Percentiles rank a stretch among this genome's conserved stretches.
Conservation (phyloP, 2,888 invertebrate genomes). For the Poecilobothrus nobilitatus region DNA sequence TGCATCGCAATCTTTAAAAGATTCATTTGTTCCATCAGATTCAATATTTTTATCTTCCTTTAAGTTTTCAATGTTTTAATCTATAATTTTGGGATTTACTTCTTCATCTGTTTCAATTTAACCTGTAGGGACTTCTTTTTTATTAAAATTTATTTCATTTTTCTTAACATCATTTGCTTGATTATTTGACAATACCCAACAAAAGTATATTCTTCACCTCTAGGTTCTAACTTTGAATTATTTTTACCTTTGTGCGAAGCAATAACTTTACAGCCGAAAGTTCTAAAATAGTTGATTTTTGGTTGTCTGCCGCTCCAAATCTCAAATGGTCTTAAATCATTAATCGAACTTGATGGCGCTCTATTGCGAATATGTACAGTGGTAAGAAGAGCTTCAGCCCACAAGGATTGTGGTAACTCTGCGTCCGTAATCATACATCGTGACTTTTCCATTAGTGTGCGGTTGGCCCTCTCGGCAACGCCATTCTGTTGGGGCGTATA, state of each 20-base stretch:
- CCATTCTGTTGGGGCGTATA: conserved; percentile 28
- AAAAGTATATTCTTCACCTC: conserved; percentile 14
- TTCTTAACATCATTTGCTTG: neutral
- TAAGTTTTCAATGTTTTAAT: neutral
- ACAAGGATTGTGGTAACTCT: conserved; percentile 25
- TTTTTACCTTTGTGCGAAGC: conserved; percentile 13
- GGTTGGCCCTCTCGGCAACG: conserved; percentile 26
- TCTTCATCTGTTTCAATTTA: neutral
- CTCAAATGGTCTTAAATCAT: conserved; percentile 17
- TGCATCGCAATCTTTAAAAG: no score
- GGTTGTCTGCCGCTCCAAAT: conserved; percentile 14
- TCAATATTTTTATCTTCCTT: no score
- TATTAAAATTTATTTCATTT: neutral
- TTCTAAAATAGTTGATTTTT: conserved; percentile 11
- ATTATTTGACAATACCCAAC: conserved; percentile 14
- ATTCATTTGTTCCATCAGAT: no score
- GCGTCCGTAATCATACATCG: conserved; percentile 27
- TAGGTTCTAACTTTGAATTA: conserved; percentile 15
- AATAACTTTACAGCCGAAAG: conserved; percentile 16
- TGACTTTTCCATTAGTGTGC: conserved; percentile 25
- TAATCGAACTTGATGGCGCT: conserved; percentile 12
- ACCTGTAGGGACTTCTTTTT: neutral
- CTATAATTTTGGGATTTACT: neutral
- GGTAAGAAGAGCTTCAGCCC: conserved; percentile 29
- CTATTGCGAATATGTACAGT: conserved; percentile 21